A percentile compares a stretch with the other conserved stretches of the same genome.
These are phyloP conservation scores for Lamellibrachia satsuma DNA, from an alignment of 2,888 invertebrate species.

Conservation along the genomic window DNA sequence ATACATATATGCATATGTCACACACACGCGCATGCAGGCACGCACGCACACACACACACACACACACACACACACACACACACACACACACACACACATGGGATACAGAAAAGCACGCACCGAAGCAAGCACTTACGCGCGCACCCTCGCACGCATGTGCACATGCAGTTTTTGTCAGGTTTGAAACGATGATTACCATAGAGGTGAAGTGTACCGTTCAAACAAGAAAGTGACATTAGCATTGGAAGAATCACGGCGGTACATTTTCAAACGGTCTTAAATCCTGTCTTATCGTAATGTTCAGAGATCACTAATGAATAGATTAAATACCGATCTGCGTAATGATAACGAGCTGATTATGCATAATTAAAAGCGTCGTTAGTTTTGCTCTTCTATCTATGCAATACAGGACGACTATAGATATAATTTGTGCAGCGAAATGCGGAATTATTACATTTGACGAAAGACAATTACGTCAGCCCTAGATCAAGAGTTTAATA, in stretches of 20 bases:
- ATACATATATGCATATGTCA: no score
- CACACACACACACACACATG: no score
- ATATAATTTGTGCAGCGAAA: background rate
- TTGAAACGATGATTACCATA: background rate
- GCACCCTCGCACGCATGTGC: no score
- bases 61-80: no score
- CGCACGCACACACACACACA: no score
- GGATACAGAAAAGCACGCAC: no score
- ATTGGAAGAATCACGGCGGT: background rate
- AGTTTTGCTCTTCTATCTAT: background rate
- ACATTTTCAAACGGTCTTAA: background rate
- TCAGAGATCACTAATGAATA: background rate
- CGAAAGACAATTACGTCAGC: background rate
- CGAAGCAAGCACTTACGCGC: no score
- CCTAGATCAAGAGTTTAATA: background rate
- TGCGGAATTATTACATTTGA: background rate
- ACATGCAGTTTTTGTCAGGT: no score
- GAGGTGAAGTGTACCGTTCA: background rate
- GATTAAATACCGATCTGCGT: conserved; percentile 1
- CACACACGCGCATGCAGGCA: no score
- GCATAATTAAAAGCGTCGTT: background rate
- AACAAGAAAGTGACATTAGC: background rate
- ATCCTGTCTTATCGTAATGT: background rate
- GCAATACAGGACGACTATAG: background rate
- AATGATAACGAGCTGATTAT: background rate